phyloP scores from a whole-genome alignment of 2,113 vertebrate species.

The Axis porcinus region DNA sequence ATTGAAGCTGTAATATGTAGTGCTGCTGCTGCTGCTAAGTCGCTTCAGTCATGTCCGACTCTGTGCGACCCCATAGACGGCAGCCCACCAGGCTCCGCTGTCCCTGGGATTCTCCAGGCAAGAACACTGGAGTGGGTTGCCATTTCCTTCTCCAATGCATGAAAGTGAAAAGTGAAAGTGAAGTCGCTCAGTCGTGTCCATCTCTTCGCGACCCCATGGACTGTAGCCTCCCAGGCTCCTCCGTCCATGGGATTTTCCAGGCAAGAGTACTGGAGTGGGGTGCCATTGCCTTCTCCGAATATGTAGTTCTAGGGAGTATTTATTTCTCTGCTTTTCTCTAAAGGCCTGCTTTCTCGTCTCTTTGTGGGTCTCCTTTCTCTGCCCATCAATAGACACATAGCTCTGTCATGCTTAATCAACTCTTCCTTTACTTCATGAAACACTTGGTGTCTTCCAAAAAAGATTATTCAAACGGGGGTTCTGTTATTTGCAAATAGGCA shows the following conservation, averaged over 20 bases:
- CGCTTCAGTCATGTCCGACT: no score
- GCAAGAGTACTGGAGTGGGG: no score
- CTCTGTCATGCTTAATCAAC: not conserved
- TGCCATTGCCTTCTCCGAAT: not conserved
- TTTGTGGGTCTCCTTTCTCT: not conserved
- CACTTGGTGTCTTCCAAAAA: not conserved
- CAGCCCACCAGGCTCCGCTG: no score
- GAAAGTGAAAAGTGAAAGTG: no score
- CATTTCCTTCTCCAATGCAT: no score
- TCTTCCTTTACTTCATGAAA: not conserved
- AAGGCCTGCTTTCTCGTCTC: not conserved
- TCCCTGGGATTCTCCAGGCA: no score
- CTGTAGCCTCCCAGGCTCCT: no score
- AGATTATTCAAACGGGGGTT: not conserved
- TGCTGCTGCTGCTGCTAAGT: not conserved
- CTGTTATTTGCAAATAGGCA: not conserved
- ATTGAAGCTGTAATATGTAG: not conserved
- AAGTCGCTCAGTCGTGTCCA: no score
- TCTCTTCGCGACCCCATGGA: no score
- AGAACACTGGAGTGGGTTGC: no score
- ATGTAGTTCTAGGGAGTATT: not conserved
- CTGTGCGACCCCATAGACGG: no score
- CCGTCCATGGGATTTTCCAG: not conserved
- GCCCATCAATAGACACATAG: not conserved
- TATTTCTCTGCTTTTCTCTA: not conserved